Evolutionary conservation across 2,888 invertebrate species (phyloP).

Genomic region (Bedellia somnulentella): DNA sequence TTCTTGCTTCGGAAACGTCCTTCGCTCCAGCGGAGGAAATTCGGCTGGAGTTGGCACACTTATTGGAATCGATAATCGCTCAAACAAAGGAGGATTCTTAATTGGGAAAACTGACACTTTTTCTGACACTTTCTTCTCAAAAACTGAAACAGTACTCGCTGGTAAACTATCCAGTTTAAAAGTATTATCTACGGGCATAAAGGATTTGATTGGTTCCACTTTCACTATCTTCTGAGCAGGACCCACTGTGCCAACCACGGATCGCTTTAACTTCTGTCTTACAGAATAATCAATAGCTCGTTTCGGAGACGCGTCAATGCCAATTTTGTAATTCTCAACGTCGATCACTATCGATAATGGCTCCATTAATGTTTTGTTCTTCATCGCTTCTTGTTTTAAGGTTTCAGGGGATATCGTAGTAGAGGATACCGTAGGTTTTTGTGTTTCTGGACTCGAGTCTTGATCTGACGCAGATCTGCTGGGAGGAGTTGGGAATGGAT

Average conservation of each 20-base stretch:
- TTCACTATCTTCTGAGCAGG: conserved; percentile 30
- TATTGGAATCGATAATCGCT: conserved; percentile 11
- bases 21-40: too few relatives aligned
- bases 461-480: conserved; percentile 61
- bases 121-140: conserved; percentile 8
- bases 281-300: conserved; percentile 49
- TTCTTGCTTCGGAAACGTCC: conserved; percentile 4
- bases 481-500: conserved; percentile 61
- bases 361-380: conserved; percentile 41
- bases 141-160: conserved; percentile 32
- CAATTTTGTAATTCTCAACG: conserved; percentile 51
- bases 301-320: conserved; percentile 50
- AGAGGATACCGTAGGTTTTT: conserved; percentile 55
- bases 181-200: conserved; percentile 6
- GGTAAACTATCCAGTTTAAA: conserved; percentile 12
- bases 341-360: conserved; percentile 50
- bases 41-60: not conserved
- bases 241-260: conserved; percentile 25
- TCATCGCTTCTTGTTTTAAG: conserved; percentile 29
- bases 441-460: conserved; percentile 52
- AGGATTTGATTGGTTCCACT: conserved; percentile 16
- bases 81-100: too few relatives aligned
- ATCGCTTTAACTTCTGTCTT: conserved; percentile 37
- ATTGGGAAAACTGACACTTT: conserved; percentile 5
- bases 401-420: conserved; percentile 53